A percentile compares a stretch with the other conserved stretches of the same genome.
phyloP scores from a whole-genome alignment of 2,888 invertebrate genomes.

The Apotomis capreana region DNA sequence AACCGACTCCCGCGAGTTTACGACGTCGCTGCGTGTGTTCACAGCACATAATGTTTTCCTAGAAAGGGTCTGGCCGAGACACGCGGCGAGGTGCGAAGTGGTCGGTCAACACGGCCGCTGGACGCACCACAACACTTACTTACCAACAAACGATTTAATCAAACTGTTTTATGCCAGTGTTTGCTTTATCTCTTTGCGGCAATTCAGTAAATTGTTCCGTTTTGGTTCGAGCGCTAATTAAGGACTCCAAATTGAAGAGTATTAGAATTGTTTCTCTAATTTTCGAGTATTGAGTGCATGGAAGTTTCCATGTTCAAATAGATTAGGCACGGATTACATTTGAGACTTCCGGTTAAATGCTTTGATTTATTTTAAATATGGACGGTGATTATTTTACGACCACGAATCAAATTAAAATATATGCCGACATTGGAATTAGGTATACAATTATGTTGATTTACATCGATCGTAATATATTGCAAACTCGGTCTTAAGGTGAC shows the following conservation, averaged over 20 bases:
- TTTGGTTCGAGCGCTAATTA: conserved; percentile 44
- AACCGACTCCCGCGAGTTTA: conserved; percentile 43
- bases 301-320: conserved; percentile 35
- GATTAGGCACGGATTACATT: conserved; percentile 12
- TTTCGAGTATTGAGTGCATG: conserved; percentile 12
- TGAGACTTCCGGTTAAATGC: conserved; percentile 27
- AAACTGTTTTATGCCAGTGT: conserved; percentile 58
- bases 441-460: conserved; percentile 40
- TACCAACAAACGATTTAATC: conserved; percentile 63
- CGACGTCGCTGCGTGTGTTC: conserved; percentile 58
- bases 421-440: conserved; percentile 38
- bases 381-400: conserved; percentile 36
- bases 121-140: conserved; percentile 63
- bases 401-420: conserved; percentile 32
- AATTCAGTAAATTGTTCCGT: conserved; percentile 51
- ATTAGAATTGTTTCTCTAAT: conserved; percentile 26
- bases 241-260: conserved; percentile 35
- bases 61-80: conserved; percentile 69
- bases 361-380: conserved; percentile 17
- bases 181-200: conserved; percentile 56
- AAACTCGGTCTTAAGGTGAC: conserved; percentile 36
- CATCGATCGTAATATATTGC: conserved; percentile 36
- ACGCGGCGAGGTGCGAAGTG: conserved; percentile 74
- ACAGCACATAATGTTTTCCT: conserved; percentile 63
- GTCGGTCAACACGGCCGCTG: conserved; percentile 65